phyloP scores from a whole-genome alignment of 1,140 invertebrate species.

The Calliopsis andreniformis region DNA sequence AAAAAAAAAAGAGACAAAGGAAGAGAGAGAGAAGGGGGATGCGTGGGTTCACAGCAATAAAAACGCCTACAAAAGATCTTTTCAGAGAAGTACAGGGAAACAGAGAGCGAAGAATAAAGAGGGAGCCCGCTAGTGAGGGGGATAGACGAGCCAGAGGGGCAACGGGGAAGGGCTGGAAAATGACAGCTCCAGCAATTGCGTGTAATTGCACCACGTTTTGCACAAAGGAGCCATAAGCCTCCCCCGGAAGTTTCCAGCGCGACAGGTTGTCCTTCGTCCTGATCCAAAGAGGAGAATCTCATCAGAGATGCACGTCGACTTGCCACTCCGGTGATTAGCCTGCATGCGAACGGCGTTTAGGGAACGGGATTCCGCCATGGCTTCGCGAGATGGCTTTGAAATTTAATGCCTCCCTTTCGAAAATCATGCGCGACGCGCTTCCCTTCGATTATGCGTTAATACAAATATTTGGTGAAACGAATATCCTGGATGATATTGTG shows the following conservation, averaged over 20 bases:
- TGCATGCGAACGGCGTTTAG: conserved; percentile 35
- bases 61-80: conserved; percentile 53
- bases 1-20: not conserved
- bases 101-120: conserved; percentile 24
- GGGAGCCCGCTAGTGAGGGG: not conserved
- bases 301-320: conserved; percentile 49
- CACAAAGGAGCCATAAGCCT: conserved; percentile 52
- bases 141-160: conserved; percentile 19
- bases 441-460: not conserved
- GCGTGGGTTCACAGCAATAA: conserved; percentile 40
- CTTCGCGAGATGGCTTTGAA: conserved; percentile 2
- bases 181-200: conserved; percentile 54
- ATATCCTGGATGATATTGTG: not conserved
- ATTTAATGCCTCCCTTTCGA: conserved; percentile 6
- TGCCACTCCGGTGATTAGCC: conserved; percentile 50
- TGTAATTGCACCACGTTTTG: conserved; percentile 50
- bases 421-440: not conserved
- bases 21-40: conserved; percentile 25
- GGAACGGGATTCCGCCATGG: not conserved
- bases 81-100: conserved; percentile 22
- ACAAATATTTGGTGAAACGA: not conserved
- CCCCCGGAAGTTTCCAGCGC: conserved; percentile 49
- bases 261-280: conserved; percentile 55
- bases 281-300: conserved; percentile 47
- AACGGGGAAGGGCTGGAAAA: conserved; percentile 19